Percentiles rank a stretch among this genome's conserved stretches.
These are phyloP conservation scores for Rhagologus leucostigma DNA, from an alignment of 2,113 vertebrate genomes.

Conservation along the genomic window DNA sequence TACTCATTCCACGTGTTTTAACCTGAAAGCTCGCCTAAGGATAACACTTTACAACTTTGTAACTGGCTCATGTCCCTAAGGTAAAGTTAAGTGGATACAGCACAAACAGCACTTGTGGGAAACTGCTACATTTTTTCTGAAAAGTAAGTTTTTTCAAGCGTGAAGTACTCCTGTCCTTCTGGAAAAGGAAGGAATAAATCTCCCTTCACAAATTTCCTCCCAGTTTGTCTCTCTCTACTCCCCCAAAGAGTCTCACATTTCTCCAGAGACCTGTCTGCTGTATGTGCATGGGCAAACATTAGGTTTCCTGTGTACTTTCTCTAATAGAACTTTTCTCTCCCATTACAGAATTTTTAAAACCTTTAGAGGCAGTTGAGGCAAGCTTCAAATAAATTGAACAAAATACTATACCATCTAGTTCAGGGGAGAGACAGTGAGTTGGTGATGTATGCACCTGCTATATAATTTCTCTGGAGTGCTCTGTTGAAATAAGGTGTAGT, in stretches of 20 bases:
- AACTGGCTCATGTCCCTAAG: neutral
- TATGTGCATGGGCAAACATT: rapidly evolving
- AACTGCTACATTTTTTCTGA: neutral
- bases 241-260: neutral
- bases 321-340: neutral
- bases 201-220: neutral
- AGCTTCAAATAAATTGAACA: neutral
- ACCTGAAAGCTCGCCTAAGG: neutral
- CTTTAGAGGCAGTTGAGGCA: neutral
- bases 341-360: neutral
- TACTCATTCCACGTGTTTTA: neutral
- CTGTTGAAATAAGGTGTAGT: neutral
- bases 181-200: neutral
- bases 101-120: neutral
- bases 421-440: neutral
- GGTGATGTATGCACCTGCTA: neutral
- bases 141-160: neutral
- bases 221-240: neutral
- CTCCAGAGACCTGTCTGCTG: neutral
- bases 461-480: neutral
- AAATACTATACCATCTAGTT: neutral
- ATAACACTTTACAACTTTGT: neutral
- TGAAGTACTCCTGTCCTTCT: neutral
- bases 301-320: neutral
- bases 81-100: neutral